A percentile compares a stretch with the other conserved stretches of the same genome.
phyloP scores from a whole-genome alignment of 2,113 vertebrate genomes.

The Pseudonaja textilis region DNA sequence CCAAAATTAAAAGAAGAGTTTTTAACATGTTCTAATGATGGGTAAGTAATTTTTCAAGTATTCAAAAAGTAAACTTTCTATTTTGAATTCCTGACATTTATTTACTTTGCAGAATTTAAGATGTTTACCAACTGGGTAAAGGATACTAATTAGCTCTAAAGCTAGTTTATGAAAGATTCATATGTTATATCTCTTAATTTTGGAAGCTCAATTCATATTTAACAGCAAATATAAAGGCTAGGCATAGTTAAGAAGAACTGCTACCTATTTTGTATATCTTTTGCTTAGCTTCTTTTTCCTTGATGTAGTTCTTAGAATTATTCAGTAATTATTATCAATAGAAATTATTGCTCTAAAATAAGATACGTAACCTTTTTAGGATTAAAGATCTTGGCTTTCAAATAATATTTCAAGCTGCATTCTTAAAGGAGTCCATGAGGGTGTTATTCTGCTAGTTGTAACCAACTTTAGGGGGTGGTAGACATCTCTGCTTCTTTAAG shows the following conservation, averaged over 20 bases:
- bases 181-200: neutral
- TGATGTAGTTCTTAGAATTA: neutral
- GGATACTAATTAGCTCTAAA: neutral
- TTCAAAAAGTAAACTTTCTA: conserved; percentile 12
- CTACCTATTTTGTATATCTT: neutral
- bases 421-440: neutral
- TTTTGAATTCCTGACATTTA: neutral
- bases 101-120: neutral
- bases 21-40: conserved; percentile 96
- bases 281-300: neutral
- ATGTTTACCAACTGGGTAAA: neutral
- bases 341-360: neutral
- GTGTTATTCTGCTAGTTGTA: neutral
- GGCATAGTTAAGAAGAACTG: neutral
- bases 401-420: neutral
- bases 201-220: neutral
- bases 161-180: neutral
- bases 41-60: conserved; percentile 77
- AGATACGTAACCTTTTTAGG: neutral
- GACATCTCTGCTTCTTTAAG: neutral
- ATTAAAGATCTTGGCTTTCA: neutral
- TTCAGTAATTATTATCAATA: neutral
- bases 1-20: conserved; percentile 98
- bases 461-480: neutral
- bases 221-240: neutral